Percentiles rank a stretch among this genome's conserved stretches.
These are phyloP conservation scores for Melanogrammus aeglefinus DNA, from an alignment of 2,797 vertebrate genomes.

Conservation along the genomic window DNA sequence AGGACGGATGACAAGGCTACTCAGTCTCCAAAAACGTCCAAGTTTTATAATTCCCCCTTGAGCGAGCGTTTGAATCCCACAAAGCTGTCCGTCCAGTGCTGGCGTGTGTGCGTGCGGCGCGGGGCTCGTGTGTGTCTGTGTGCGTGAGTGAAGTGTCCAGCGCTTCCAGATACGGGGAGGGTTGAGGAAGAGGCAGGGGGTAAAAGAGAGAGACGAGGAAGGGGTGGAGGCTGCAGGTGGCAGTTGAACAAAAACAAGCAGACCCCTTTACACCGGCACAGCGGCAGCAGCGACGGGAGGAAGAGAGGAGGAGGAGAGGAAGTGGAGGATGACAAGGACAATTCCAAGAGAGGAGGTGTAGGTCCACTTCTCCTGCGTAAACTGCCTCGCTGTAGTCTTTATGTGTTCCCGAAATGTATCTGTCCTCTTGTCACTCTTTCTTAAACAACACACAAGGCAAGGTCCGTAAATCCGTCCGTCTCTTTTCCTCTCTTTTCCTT, in stretches of 20 bases:
- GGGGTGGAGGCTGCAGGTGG: slow-evolving; percentile 61
- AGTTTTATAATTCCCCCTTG: too few relatives aligned
- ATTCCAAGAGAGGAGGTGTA: slow-evolving; percentile 58
- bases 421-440: slow-evolving; percentile 33
- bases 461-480: slow-evolving; percentile 17
- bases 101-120: too few relatives aligned
- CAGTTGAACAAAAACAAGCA: slow-evolving; percentile 48
- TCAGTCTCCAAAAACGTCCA: too few relatives aligned
- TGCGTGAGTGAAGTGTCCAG: not conserved
- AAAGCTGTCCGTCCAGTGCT: too few relatives aligned
- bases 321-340: slow-evolving; percentile 65
- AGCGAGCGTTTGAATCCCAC: too few relatives aligned
- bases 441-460: slow-evolving; percentile 36
- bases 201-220: slow-evolving; percentile 36
- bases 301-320: slow-evolving; percentile 33
- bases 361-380: slow-evolving; percentile 67
- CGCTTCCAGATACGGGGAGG: slow-evolving; percentile 23
- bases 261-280: slow-evolving; percentile 55
- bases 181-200: slow-evolving; percentile 54
- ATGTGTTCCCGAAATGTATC: slow-evolving; percentile 20
- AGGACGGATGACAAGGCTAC: too few relatives aligned
- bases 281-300: slow-evolving; percentile 48
- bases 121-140: too few relatives aligned
- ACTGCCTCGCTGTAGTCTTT: slow-evolving; percentile 63
- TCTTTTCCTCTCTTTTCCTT: slow-evolving; percentile 19